phyloP scores from a whole-genome alignment of 2,113 vertebrate genomes.

The Brachirus orientalis region DNA sequence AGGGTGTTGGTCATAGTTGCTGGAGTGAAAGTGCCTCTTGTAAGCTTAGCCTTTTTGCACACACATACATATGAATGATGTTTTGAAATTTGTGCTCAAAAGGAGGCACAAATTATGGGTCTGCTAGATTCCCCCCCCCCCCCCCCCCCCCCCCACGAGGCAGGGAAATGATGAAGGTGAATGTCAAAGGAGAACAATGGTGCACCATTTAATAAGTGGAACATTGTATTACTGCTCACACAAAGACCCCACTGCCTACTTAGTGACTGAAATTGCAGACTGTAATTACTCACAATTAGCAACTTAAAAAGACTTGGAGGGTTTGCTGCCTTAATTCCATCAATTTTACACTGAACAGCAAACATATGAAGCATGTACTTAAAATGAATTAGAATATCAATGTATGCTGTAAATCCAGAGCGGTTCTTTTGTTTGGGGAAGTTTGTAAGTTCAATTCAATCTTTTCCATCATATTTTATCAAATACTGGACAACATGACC shows the following conservation, averaged over 20 bases:
- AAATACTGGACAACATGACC: not conserved
- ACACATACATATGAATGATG: not conserved
- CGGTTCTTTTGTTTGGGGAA: not conserved
- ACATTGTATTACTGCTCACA: constrained; percentile 54
- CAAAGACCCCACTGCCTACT: constrained; percentile 45
- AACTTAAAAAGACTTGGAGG: constrained; percentile 33
- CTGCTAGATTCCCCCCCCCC: constrained; percentile 46
- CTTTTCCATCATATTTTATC: not conserved
- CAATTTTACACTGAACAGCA: constrained; percentile 58
- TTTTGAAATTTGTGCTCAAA: constrained; percentile 1
- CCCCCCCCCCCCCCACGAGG: too few species aligned
- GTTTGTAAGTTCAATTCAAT: not conserved
- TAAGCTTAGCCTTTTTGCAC: too few species aligned
- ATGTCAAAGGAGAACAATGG: constrained; percentile 52
- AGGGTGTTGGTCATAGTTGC: too few species aligned
- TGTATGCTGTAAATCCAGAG: not conserved
- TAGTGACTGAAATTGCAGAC: constrained; percentile 32
- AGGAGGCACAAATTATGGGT: constrained; percentile 9
- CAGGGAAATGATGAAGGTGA: constrained; percentile 50
- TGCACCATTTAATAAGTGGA: constrained; percentile 56
- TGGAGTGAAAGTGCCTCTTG: too few species aligned
- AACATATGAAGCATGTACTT: constrained; percentile 3
- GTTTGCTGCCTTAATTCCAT: constrained; percentile 44
- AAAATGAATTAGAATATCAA: constrained; percentile 8
- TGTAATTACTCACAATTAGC: constrained; percentile 63